Evolutionary conservation across 2,113 vertebrate species (phyloP).

Genomic region (Gnathonemus longibarbis): DNA sequence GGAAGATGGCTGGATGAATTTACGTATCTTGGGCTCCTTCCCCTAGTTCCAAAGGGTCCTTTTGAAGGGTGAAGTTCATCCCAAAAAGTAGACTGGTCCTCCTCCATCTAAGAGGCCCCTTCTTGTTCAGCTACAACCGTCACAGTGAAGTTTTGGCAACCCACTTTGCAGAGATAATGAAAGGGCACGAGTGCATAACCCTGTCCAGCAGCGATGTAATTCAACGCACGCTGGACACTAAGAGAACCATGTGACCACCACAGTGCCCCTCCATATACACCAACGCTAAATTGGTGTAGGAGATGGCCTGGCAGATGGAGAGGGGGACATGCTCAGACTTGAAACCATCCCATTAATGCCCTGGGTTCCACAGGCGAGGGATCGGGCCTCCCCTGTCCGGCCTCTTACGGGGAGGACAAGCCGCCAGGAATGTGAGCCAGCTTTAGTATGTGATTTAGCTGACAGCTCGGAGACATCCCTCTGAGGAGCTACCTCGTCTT

Average conservation of each 20-base stretch:
- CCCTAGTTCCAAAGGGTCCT: not conserved
- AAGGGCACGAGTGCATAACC: not conserved
- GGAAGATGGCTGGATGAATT: not conserved
- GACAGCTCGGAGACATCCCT: conserved; percentile 18
- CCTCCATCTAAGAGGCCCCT: not conserved
- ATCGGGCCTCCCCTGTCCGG: not conserved
- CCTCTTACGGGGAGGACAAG: not conserved
- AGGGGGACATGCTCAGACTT: not conserved
- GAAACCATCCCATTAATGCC: not conserved
- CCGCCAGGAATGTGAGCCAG: not conserved
- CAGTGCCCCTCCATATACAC: not conserved
- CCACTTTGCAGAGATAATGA: not conserved
- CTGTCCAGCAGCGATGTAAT: not conserved
- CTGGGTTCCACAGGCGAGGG: not conserved
- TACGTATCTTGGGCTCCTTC: not conserved
- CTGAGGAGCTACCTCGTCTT: not conserved
- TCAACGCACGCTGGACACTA: not conserved
- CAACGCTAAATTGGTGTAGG: not conserved
- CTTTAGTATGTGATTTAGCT: conserved; percentile 14
- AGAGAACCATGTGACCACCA: not conserved
- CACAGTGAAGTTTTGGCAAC: not conserved
- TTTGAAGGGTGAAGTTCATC: not conserved
- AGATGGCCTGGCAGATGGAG: not conserved
- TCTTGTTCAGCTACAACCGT: not conserved
- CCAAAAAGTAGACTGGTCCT: not conserved